Conservation (phyloP, 2,888 invertebrate species). For the Lithodes maja region DNA sequence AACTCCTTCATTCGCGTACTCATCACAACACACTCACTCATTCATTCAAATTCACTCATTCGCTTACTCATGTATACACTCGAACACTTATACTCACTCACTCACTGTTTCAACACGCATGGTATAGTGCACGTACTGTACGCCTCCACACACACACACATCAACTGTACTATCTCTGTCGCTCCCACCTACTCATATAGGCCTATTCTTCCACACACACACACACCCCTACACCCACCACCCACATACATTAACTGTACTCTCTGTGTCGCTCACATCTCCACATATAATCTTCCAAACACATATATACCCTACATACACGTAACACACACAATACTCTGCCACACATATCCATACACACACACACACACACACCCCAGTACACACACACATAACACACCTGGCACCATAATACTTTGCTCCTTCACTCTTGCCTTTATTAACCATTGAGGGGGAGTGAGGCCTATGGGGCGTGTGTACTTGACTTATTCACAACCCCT, state of each 20-base stretch:
- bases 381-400: background rate
- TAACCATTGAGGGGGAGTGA: background rate
- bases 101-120: background rate
- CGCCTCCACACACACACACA: too few relatives aligned
- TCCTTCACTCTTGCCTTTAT: background rate
- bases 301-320: too few relatives aligned
- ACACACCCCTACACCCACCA: too few relatives aligned
- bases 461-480: background rate
- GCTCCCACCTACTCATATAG: too few relatives aligned
- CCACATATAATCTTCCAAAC: too few relatives aligned
- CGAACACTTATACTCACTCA: background rate
- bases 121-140: too few relatives aligned
- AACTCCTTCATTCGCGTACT: too few relatives aligned
- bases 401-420: background rate
- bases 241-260: too few relatives aligned
- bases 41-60: background rate
- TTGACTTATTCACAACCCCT: constrained; percentile 13
- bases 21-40: background rate
- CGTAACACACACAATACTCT: too few relatives aligned
- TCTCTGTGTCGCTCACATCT: too few relatives aligned
- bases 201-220: too few relatives aligned
- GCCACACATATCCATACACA: background rate
- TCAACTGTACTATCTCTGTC: too few relatives aligned
- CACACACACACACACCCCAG: background rate
- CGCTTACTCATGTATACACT: constrained; percentile 14